Evolutionary conservation across 35 echinoderm and acorn worm species (phyloP).

Genomic region (Lytechinus pictus): DNA sequence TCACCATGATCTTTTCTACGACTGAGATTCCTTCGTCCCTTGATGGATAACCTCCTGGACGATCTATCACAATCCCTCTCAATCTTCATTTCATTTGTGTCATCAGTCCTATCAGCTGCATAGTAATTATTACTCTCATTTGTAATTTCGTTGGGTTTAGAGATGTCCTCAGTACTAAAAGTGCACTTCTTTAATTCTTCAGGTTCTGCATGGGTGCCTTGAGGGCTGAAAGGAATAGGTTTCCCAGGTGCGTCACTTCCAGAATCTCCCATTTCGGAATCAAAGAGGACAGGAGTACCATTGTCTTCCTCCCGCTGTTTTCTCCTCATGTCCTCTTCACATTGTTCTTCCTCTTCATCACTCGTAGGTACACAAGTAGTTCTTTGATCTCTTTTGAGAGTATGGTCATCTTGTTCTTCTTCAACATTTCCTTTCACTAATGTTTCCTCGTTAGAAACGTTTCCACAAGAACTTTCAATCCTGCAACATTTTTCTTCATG

Average conservation of each 20-base stretch:
- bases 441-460: not conserved
- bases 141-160: not conserved
- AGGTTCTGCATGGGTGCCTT: not conserved
- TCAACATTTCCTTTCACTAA: not conserved
- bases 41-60: not conserved
- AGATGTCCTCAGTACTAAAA: not conserved
- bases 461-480: not conserved
- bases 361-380: not conserved
- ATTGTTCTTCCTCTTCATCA: not conserved
- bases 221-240: not conserved
- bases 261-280: conserved; percentile 50
- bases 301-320: conserved; percentile 37
- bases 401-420: not conserved
- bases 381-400: not conserved
- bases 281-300: conserved; percentile 55
- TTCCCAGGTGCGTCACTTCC: not conserved
- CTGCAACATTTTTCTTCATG: not conserved
- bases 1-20: not conserved
- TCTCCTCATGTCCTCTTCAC: not conserved
- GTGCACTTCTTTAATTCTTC: not conserved
- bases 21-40: not conserved
- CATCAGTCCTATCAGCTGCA: not conserved
- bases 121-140: not conserved
- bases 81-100: not conserved
- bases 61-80: not conserved